phyloP scores from a whole-genome alignment of 2,888 invertebrate genomes.

The Athripsodes cinereus region DNA sequence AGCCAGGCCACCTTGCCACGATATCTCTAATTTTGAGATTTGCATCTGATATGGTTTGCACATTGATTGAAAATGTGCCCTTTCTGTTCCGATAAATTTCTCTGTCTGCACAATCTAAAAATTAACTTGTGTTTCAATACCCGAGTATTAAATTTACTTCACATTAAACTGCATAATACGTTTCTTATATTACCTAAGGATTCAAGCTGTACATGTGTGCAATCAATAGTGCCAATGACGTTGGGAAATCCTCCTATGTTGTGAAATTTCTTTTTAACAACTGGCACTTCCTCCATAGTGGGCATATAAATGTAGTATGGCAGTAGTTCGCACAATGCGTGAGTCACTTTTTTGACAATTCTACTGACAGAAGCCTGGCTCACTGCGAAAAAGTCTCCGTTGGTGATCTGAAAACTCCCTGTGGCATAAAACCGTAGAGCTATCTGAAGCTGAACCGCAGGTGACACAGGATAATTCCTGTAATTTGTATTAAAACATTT shows the following conservation, averaged over 20 bases:
- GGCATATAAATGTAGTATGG: neutral
- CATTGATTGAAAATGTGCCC: no score
- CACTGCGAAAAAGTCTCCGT: constrained; percentile 29
- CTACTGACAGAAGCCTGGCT: no score
- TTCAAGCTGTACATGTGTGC: constrained; percentile 31
- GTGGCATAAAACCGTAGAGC: constrained; percentile 20
- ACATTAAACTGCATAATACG: neutral
- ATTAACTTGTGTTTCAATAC: neutral
- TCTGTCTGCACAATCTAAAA: constrained; percentile 29
- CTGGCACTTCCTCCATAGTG: neutral
- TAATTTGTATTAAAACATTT: no score
- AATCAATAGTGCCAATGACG: constrained; percentile 23
- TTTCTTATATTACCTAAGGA: constrained; percentile 18
- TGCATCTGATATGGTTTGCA: no score
- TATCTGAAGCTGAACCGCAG: neutral
- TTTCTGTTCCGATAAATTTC: constrained; percentile 26
- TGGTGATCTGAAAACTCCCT: constrained; percentile 30
- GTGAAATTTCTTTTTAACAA: constrained; percentile 3
- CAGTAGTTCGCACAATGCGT: neutral
- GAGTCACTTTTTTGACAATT: constrained; percentile 6
- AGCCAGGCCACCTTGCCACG: no score
- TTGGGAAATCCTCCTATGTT: constrained; percentile 3
- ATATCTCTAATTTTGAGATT: no score
- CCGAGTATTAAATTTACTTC: neutral
- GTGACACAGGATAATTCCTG: no score